These are phyloP conservation scores for Temnothorax nylanderi DNA, from an alignment of 1,140 invertebrate species.

Conservation along the genomic window DNA sequence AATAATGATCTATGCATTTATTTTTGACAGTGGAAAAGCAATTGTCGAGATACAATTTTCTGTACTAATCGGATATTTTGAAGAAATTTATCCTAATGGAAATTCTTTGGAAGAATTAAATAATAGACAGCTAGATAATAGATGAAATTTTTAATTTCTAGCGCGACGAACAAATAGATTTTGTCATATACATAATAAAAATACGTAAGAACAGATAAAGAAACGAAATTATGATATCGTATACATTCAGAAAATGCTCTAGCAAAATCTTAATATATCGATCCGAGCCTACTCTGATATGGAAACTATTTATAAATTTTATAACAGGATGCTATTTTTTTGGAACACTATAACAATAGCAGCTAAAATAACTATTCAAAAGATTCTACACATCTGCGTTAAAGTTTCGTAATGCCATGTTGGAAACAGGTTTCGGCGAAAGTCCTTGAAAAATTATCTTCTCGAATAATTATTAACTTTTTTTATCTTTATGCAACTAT, in stretches of 20 bases:
- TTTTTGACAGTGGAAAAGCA: not conserved
- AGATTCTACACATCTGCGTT: not conserved
- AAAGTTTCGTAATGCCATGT: not conserved
- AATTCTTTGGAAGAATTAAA: not conserved
- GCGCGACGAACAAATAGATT: not conserved
- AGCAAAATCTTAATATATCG: slow-evolving; percentile 2
- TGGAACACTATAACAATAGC: not conserved
- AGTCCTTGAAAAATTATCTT: slow-evolving; percentile 36
- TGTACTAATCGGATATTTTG: not conserved
- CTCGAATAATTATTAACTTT: slow-evolving; percentile 37
- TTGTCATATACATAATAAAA: not conserved
- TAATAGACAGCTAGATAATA: not conserved
- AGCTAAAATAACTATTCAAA: not conserved
- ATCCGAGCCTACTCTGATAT: not conserved
- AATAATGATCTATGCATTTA: not conserved
- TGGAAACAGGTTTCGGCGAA: slow-evolving; percentile 30
- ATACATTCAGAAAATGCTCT: not conserved
- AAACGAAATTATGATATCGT: not conserved
- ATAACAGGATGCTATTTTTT: not conserved
- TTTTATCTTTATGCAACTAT: slow-evolving; percentile 1
- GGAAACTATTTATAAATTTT: not conserved
- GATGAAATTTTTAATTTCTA: not conserved
- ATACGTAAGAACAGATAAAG: not conserved
- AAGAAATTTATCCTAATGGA: not conserved
- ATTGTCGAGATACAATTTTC: not conserved